Conservation (phyloP, 2,113 vertebrate genomes). For the Alosa alosa region DNA sequence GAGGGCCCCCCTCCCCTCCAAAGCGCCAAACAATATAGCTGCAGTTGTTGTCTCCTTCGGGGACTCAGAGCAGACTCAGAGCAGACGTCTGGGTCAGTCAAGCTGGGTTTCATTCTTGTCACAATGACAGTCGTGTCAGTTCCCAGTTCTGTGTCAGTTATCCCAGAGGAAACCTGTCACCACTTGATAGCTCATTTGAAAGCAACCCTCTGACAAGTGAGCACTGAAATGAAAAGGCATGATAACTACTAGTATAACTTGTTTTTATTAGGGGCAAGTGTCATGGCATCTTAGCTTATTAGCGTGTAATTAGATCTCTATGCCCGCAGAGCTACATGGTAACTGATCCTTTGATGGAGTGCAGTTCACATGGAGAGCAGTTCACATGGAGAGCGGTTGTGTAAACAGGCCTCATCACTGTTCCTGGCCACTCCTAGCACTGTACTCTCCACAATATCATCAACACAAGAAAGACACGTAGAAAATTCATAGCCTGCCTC, state of each 20-base stretch:
- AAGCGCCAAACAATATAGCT: background rate
- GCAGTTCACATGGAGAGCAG: background rate
- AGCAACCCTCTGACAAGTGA: background rate
- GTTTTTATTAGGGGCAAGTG: background rate
- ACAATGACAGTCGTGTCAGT: background rate
- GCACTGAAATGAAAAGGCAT: background rate
- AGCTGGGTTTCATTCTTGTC: background rate
- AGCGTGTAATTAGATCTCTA: background rate
- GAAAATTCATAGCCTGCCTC: background rate
- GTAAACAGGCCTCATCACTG: background rate
- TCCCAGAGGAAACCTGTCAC: background rate
- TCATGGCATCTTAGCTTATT: background rate
- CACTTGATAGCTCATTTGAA: background rate
- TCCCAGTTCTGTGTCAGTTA: too few species aligned
- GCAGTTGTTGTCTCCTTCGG: background rate
- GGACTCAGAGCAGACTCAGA: background rate
- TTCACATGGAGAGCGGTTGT: background rate
- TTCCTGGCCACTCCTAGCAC: background rate
- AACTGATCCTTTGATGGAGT: background rate
- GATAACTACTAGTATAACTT: background rate
- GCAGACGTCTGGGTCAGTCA: background rate
- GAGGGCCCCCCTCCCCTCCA: background rate
- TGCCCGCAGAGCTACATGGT: background rate
- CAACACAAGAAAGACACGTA: background rate
- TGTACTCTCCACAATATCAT: conserved; percentile 7